A percentile compares a stretch with the other conserved stretches of the same genome.
Evolutionary conservation across 35 echinoderm and acorn worm species (phyloP).

Genomic region (Lytechinus variegatus): DNA sequence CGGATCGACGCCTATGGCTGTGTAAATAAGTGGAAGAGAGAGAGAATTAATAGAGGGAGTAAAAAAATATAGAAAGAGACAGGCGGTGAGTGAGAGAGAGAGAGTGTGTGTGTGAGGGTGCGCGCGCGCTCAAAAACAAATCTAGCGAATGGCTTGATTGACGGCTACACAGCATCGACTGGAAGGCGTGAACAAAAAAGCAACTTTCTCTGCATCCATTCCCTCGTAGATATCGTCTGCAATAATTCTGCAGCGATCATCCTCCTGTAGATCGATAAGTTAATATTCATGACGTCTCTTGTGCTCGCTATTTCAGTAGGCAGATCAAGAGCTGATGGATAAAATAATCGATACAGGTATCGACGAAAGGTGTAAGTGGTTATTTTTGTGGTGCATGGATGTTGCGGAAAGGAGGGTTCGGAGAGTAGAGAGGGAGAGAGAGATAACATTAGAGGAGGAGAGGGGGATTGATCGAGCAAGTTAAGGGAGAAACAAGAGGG

Average conservation of each 20-base stretch:
- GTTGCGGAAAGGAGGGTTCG: background rate
- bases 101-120: background rate
- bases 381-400: background rate
- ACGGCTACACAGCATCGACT: background rate
- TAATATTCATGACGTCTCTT: background rate
- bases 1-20: no score
- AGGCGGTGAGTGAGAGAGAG: background rate
- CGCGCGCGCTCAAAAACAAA: background rate
- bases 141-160: background rate
- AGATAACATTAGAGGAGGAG: background rate
- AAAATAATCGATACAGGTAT: background rate
- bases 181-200: background rate
- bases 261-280: background rate
- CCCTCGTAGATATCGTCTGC: background rate
- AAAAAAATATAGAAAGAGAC: no score
- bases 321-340: background rate
- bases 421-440: background rate
- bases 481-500: background rate
- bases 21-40: background rate
- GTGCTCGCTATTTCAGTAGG: background rate
- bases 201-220: background rate
- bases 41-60: background rate
- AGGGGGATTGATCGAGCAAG: background rate
- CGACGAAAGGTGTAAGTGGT: background rate
- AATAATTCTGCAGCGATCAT: background rate